A percentile compares a stretch with the other conserved stretches of the same genome.
phyloP scores from a whole-genome alignment of 2,888 invertebrate species.

The Petrolisthes cinctipes region DNA sequence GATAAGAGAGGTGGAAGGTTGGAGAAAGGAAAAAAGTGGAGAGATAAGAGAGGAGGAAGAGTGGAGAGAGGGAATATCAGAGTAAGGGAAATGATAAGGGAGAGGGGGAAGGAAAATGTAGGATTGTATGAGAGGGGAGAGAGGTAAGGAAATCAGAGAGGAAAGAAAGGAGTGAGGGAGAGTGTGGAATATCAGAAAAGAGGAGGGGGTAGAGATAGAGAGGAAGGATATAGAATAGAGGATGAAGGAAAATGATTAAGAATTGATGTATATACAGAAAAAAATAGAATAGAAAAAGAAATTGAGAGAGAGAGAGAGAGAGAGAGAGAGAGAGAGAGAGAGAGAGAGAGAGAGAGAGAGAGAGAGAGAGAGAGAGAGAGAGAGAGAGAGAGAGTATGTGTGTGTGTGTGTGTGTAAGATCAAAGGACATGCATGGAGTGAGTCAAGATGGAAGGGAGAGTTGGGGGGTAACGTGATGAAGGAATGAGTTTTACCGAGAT shows the following conservation, averaged over 20 bases:
- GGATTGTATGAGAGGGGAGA: not conserved
- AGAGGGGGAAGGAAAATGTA: not conserved
- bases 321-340: not conserved
- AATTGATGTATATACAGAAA: not conserved
- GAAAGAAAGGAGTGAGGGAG: not conserved
- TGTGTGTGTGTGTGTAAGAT: not conserved
- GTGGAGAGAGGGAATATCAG: not conserved
- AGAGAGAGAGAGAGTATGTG: not conserved
- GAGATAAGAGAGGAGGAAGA: not conserved
- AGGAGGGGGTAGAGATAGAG: not conserved
- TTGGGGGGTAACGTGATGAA: not conserved
- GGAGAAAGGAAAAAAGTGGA: not conserved
- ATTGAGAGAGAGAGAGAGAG: not conserved
- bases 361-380: slow-evolving; percentile 22
- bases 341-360: not conserved
- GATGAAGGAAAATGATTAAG: not conserved
- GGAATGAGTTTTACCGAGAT: not conserved
- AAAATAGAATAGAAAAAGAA: slow-evolving; percentile 1
- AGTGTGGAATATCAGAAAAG: not conserved
- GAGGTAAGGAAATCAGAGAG: not conserved
- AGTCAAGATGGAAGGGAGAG: not conserved
- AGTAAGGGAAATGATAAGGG: not conserved
- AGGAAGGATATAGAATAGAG: not conserved
- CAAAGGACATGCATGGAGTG: not conserved
- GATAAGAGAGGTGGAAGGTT: not conserved